phyloP scores from a whole-genome alignment of 2,797 vertebrate genomes.

The Morus bassanus region DNA sequence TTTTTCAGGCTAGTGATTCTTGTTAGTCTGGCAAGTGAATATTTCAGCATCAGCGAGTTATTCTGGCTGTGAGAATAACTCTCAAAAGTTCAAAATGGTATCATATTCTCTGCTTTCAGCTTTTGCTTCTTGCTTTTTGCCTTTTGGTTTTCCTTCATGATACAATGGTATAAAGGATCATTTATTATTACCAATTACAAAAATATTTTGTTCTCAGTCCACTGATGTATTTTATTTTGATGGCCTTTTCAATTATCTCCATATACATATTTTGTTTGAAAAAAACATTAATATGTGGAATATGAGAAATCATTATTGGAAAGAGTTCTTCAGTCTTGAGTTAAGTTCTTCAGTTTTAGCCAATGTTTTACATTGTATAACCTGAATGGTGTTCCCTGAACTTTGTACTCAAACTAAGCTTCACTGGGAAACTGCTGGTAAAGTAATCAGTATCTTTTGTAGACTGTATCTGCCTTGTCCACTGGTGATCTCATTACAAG shows the following conservation, averaged over 20 bases:
- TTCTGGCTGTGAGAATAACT: neutral
- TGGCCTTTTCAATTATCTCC: neutral
- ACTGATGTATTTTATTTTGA: neutral
- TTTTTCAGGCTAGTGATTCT: neutral
- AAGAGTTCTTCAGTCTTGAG: neutral
- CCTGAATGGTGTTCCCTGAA: neutral
- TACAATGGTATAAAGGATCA: neutral
- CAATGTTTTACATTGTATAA: neutral
- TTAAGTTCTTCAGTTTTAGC: neutral
- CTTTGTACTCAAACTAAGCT: neutral
- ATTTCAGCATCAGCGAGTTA: neutral
- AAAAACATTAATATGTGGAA: neutral
- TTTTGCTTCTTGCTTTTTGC: neutral
- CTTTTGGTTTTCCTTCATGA: neutral
- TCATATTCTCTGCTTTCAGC: neutral
- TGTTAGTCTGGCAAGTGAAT: neutral
- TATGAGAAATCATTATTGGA: neutral
- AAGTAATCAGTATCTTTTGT: neutral
- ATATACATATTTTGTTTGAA: neutral
- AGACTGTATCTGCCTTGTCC: neutral
- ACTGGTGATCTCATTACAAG: neutral
- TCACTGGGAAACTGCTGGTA: neutral
- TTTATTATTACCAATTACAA: neutral
- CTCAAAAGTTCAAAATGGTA: neutral
- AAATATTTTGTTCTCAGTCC: neutral